Evolutionary conservation across 2,113 vertebrate genomes (phyloP).

Genomic region (Dasypus novemcinctus): DNA sequence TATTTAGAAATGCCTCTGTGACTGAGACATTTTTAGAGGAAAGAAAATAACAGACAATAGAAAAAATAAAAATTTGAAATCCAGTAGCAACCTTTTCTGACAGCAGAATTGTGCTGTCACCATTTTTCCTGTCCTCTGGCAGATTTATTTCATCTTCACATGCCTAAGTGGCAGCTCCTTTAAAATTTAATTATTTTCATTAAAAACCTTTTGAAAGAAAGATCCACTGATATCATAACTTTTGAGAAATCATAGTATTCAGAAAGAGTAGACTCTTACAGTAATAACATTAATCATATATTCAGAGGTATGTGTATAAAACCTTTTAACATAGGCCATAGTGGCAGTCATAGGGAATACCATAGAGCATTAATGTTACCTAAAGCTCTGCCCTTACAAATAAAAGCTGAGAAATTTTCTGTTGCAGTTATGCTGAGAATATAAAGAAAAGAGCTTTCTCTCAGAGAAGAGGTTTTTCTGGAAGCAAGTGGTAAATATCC

Average conservation of each 20-base stretch:
- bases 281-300: constrained; percentile 13
- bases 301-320: neutral
- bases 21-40: constrained; percentile 13
- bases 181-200: neutral
- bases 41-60: neutral
- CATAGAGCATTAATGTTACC: neutral
- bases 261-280: neutral
- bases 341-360: neutral
- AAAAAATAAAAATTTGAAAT: neutral
- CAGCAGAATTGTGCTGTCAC: neutral
- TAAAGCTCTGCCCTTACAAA: neutral
- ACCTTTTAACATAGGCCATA: neutral
- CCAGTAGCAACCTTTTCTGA: neutral
- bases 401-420: neutral
- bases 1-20: neutral
- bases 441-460: neutral
- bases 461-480: neutral
- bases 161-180: neutral
- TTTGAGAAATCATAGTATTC: neutral
- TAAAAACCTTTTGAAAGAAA: constrained; percentile 25
- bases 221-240: constrained; percentile 1
- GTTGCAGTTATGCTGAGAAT: neutral
- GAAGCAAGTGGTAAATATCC: neutral
- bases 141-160: neutral
- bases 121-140: neutral